Evolutionary conservation across 64 coral and sea anemone species (phyloP), one percentile per base, ranked within the genome.

Genomic region (Stylophora pistillata): DNA sequence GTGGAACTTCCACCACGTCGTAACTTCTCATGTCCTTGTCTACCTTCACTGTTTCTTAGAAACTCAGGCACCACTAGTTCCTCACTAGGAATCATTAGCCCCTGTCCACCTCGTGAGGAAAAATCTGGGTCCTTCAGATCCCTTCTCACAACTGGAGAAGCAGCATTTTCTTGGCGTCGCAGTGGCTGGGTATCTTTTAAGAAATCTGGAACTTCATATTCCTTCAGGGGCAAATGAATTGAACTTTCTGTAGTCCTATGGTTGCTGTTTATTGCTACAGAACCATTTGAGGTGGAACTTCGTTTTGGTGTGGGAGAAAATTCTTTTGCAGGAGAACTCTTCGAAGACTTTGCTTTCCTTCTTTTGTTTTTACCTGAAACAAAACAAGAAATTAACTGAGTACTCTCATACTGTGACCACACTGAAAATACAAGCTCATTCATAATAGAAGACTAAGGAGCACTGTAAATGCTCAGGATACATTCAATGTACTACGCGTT

Each of bases 191-290:
- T 68, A 77, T 86, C 80, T 78, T 92, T 83, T 20, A 92, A 60
- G 58, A 92, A 92, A 77, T 92, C 90, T 55, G 90, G 90, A 69
- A 92, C 63, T 58, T 92, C 90, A 71, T 72, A 86, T 58, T 86
- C 90, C 56, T 82, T 80, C 56, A 74, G 17, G n/a, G 89, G 81
- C n/a, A 82, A 76, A 77, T 85, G 72, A 30, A 60, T 64, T 16
- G 33, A 62, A 13, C 82, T 86, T 86, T 62, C 72, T 14, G 3
- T 47, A 47, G 37, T 47, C 37, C 82, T 68, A 21, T 84, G 62
- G 61, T 84, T 84, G 34, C 62, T 70, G 23, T 84, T 84, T 10
- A 84, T 62, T 53, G 20, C 20, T 11, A 25, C 30, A 16, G 30
- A 28, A 37, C 80, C 62, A 54, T 84, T 59, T n/a, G 79, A 65